Conservation (phyloP, 2,113 vertebrate genomes). For the Gavialis gangeticus region DNA sequence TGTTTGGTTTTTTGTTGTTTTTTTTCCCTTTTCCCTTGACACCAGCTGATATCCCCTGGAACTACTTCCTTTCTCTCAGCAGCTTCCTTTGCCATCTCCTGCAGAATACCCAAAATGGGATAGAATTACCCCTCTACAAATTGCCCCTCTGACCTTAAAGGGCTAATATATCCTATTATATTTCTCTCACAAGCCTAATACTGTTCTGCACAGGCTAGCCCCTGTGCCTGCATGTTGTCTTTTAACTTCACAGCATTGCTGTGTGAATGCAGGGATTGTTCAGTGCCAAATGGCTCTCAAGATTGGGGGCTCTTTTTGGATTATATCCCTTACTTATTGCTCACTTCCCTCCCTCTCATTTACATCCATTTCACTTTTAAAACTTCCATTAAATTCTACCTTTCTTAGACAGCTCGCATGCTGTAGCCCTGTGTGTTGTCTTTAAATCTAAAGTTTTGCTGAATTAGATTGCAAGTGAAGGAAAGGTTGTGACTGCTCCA, state of each 20-base stretch:
- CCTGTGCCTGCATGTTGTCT: too few relatives aligned
- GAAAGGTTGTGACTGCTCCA: rapidly evolving
- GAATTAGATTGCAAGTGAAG: background rate
- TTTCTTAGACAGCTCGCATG: background rate
- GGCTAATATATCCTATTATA: background rate
- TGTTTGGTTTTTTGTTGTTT: background rate
- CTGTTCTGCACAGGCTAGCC: background rate
- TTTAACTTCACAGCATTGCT: background rate
- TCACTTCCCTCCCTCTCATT: background rate
- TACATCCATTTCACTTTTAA: background rate
- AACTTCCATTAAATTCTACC: background rate
- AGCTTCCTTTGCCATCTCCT: background rate
- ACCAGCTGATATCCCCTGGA: background rate
- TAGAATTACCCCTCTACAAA: background rate
- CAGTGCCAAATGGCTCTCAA: background rate
- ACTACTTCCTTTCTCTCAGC: background rate
- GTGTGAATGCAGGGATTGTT: background rate
- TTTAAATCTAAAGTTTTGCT: background rate
- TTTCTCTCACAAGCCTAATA: background rate
- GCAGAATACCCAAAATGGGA: background rate
- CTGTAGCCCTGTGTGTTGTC: background rate
- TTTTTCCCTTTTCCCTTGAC: background rate
- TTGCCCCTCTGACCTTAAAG: background rate
- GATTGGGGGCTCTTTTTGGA: background rate
- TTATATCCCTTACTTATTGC: background rate